Evolutionary conservation across 2,888 invertebrate species (phyloP).

Genomic region (Spisula solida): DNA sequence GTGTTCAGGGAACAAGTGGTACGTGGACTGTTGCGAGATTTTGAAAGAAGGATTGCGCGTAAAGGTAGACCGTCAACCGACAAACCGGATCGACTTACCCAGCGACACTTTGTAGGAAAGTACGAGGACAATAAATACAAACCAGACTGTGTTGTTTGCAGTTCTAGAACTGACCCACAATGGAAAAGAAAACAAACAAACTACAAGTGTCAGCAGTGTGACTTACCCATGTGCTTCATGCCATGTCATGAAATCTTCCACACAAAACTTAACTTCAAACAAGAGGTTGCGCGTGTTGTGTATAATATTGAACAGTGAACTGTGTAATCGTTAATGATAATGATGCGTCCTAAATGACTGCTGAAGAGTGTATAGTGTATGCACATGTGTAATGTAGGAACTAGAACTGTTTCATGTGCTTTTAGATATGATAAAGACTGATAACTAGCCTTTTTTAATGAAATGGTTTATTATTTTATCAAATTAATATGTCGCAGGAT

Average conservation of each 20-base stretch:
- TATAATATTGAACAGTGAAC: no score
- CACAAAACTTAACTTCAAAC: neutral
- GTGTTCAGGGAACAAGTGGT: constrained; percentile 53
- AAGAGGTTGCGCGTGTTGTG: no score
- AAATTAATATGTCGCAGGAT: no score
- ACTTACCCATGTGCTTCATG: constrained; percentile 50
- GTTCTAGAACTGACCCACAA: constrained; percentile 3
- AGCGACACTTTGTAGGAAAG: constrained; percentile 45
- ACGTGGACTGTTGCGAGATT: constrained; percentile 50
- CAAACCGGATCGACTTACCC: constrained; percentile 38
- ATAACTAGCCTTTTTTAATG: no score
- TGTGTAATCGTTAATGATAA: no score
- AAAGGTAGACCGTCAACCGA: constrained; percentile 27
- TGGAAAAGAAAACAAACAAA: constrained; percentile 58
- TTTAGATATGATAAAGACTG: no score
- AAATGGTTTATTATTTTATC: no score
- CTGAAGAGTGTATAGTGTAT: no score
- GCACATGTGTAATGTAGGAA: no score
- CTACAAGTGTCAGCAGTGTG: constrained; percentile 40
- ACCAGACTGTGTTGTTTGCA: constrained; percentile 60
- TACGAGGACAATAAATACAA: constrained; percentile 49
- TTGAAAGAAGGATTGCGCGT: neutral
- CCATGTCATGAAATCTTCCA: constrained; percentile 58
- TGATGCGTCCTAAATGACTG: no score
- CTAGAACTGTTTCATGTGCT: no score